Evolutionary conservation across 2,888 invertebrate genomes (phyloP).

Genomic region (Linyphia triangularis): DNA sequence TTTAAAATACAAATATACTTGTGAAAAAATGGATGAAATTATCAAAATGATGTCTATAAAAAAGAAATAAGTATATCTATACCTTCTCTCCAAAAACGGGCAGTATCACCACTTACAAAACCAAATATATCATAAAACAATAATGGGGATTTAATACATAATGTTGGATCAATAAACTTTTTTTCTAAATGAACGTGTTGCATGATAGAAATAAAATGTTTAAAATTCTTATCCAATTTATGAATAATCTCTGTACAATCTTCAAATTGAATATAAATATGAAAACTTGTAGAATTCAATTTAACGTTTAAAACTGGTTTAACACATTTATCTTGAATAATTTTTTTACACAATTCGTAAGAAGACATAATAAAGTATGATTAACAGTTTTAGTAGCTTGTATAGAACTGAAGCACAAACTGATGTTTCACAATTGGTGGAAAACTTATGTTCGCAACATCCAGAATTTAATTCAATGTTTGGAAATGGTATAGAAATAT

Average conservation of each 20-base stretch:
- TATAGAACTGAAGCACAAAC: not conserved
- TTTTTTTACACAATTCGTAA: not conserved
- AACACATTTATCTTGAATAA: not conserved
- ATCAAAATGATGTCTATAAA: slow-evolving; percentile 33
- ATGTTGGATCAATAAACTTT: not conserved
- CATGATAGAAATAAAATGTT: slow-evolving; percentile 1
- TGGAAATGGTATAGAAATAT: not conserved
- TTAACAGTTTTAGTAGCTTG: not conserved
- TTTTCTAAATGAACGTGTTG: slow-evolving; percentile 4
- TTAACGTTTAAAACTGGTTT: not conserved
- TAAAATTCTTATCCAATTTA: not conserved
- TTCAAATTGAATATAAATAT: not conserved
- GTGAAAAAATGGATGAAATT: slow-evolving; percentile 39
- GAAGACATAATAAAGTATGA: slow-evolving; percentile 9
- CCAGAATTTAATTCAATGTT: not conserved
- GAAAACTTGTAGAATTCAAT: not conserved
- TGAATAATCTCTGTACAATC: not conserved
- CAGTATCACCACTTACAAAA: not conserved
- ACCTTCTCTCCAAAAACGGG: not conserved
- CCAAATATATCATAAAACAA: slow-evolving; percentile 4
- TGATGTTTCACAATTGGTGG: not conserved
- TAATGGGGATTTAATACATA: not conserved
- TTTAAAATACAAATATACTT: slow-evolving; percentile 35
- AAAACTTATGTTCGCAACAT: not conserved
- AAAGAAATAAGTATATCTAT: slow-evolving; percentile 18